Evolutionary conservation across 1,140 invertebrate species (phyloP).

Genomic region (Pararge aegeria): DNA sequence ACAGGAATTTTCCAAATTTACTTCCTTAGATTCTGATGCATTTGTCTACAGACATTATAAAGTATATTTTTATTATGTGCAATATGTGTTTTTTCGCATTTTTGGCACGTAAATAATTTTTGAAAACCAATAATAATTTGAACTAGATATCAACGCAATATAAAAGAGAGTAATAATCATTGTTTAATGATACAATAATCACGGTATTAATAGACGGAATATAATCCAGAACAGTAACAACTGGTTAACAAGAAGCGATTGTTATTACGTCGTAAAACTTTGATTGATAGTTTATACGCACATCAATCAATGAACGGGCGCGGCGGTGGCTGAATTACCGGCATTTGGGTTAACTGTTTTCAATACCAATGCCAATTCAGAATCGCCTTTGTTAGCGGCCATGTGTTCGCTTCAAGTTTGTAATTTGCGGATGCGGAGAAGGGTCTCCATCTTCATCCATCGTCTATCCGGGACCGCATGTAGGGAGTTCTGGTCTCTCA

Average conservation of each 20-base stretch:
- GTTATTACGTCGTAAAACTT: slow-evolving; percentile 64
- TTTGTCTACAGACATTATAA: too few species aligned
- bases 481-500: too few species aligned
- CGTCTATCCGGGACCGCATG: not conserved
- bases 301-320: slow-evolving; percentile 53
- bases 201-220: slow-evolving; percentile 5
- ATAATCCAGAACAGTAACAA: slow-evolving; percentile 37
- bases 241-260: slow-evolving; percentile 57
- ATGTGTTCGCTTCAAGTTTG: slow-evolving; percentile 30
- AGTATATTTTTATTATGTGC: too few species aligned
- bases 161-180: not conserved
- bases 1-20: too few species aligned
- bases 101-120: too few species aligned
- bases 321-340: slow-evolving; percentile 39
- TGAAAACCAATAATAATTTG: too few species aligned
- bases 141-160: too few species aligned
- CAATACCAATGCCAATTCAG: slow-evolving; percentile 56
- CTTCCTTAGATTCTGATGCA: too few species aligned
- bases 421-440: slow-evolving; percentile 5
- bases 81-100: too few species aligned
- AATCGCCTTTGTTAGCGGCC: slow-evolving; percentile 34
- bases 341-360: slow-evolving; percentile 69
- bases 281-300: slow-evolving; percentile 68
- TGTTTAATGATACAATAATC: not conserved
- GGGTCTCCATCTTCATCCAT: not conserved